A percentile compares a stretch with the other conserved stretches of the same genome.
Evolutionary conservation across 2,113 vertebrate species (phyloP).

Genomic region (Mormoops blainvillei): DNA sequence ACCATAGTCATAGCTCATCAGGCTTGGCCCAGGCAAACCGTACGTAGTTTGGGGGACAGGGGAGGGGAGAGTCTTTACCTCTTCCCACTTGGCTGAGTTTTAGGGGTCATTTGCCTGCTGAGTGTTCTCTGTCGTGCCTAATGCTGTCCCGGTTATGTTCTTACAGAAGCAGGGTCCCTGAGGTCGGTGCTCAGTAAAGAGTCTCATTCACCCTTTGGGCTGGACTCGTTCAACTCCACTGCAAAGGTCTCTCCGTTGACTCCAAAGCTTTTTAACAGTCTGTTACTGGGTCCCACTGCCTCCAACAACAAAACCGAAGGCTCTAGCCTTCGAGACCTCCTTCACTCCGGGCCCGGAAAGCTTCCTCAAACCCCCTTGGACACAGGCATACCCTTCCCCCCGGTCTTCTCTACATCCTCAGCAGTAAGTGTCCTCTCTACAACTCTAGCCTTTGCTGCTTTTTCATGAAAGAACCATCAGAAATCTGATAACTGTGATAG

Average conservation of each 20-base stretch:
- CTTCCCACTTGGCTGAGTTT: not conserved
- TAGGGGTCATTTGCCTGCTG: not conserved
- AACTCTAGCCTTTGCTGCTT: conserved; percentile 24
- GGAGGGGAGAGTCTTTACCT: not conserved
- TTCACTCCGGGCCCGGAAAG: conserved; percentile 95
- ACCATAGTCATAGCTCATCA: not conserved
- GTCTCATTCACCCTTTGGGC: conserved; percentile 90
- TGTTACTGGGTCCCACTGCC: conserved; percentile 90
- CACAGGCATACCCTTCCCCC: conserved; percentile 93
- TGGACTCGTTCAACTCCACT: conserved; percentile 93
- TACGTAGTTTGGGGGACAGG: not conserved
- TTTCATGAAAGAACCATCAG: not conserved
- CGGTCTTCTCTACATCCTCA: conserved; percentile 92
- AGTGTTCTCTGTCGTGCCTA: conserved; percentile 9
- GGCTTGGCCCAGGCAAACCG: not conserved
- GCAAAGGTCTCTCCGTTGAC: conserved; percentile 90
- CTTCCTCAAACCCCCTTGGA: conserved; percentile 92
- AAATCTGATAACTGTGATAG: not conserved
- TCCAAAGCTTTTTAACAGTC: conserved; percentile 96
- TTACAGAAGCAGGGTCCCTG: conserved; percentile 90
- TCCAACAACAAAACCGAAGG: conserved; percentile 95
- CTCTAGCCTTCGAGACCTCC: conserved; percentile 95
- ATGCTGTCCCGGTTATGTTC: conserved; percentile 45
- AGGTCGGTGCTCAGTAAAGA: conserved; percentile 94
- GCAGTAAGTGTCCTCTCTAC: conserved; percentile 80